Percentiles rank a stretch among this genome's conserved stretches.
Conservation (phyloP, 2,888 invertebrate species). For the Cylloceria caligata region DNA sequence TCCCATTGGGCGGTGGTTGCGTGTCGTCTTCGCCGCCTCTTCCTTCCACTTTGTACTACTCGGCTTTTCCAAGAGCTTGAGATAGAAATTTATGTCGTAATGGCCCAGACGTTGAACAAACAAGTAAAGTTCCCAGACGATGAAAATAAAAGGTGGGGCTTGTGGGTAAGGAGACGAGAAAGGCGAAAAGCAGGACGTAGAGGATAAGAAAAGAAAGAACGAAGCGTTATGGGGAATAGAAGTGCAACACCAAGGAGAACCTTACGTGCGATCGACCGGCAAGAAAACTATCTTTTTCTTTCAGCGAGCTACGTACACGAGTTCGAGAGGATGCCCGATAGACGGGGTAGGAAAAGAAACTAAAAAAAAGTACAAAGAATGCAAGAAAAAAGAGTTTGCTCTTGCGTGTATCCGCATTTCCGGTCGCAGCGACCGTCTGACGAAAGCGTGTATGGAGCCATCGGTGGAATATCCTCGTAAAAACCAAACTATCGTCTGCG, state of each 20-base stretch:
- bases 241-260: constrained; percentile 30
- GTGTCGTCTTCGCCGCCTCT: constrained; percentile 38
- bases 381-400: not conserved
- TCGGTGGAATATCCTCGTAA: not conserved
- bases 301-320: constrained; percentile 12
- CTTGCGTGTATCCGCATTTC: constrained; percentile 5
- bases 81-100: constrained; percentile 67
- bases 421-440: constrained; percentile 1
- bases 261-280: constrained; percentile 44
- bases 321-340: constrained; percentile 31
- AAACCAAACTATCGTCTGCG: not conserved
- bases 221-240: constrained; percentile 33
- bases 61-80: constrained; percentile 38
- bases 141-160: constrained; percentile 58
- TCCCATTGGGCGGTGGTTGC: constrained; percentile 16
- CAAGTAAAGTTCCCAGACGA: constrained; percentile 71
- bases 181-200: constrained; percentile 44
- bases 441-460: not conserved
- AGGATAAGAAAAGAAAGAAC: constrained; percentile 30
- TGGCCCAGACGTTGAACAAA: constrained; percentile 68
- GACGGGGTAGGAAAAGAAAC: constrained; percentile 29
- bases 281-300: constrained; percentile 54
- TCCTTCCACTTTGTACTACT: constrained; percentile 3
- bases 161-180: constrained; percentile 29
- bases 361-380: constrained; percentile 2